Base-by-base conservation (phyloP, 2,888 invertebrate genomes). In the Clepsis dumicolana region DNA sequence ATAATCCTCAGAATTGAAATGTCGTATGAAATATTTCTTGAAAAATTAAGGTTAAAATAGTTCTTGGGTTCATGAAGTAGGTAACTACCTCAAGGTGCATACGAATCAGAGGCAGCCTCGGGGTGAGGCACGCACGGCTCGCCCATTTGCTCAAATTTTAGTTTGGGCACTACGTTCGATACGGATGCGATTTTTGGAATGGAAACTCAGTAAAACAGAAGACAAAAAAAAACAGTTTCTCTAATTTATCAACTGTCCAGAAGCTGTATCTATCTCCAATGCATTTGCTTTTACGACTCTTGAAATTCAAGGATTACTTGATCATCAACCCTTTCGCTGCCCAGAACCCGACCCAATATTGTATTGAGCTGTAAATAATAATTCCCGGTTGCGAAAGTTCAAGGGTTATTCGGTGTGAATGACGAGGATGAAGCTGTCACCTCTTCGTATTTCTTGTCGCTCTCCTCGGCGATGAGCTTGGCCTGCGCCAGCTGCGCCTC, bases 371-470 rank as follows among this genome's bases (percentile, higher is more conserved):
- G 38, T 44, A 8, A 7, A n/a, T n/a, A n/a, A n/a, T n/a, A 2
- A 18, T 44, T 44, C 18, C 18, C 44, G 16, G 44, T 18, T 44
- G 44, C 8, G 18, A 44, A 18, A 44, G 18, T 18, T 16, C n/a
- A 4, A 1, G 5, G 35, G 4, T 41, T 16, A 21, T 21, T 21
- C 2, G 18, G 18, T n/a, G 21, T 48, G 25, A 60, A 72, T 73
- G 78, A 77, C 75, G 79, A 75, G 74, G 78, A 79, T 72, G 75
- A 82, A 83, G 83, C 84, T 80, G 90, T 95, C 94, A 99, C 99
- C 99, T 99, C 99, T 96, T 99, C 99, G 94, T 99, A 99, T 97
- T 99, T 99, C 95, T 99, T 98, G 95, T 99, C 99, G 80, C 99
- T 98, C 95, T 99, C 99, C 95, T 99, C 99, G 79, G 99, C 99